phyloP scores from a whole-genome alignment of 2,888 invertebrate genomes.

The Orthosia cruda region DNA sequence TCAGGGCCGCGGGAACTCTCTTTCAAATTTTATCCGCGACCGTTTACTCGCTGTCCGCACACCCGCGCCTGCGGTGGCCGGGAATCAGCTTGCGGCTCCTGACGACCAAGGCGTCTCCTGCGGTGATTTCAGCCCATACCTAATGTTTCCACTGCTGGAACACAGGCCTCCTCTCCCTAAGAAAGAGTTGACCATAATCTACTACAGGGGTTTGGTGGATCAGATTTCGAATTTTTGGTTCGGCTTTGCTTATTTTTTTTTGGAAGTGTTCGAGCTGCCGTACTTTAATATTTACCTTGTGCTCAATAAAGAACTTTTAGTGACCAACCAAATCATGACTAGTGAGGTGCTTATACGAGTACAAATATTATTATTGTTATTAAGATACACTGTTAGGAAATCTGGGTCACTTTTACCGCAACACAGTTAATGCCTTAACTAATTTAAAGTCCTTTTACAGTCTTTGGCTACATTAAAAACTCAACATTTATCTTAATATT shows the following conservation, averaged over 20 bases:
- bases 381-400: neutral
- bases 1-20: too few relatives aligned
- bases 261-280: neutral
- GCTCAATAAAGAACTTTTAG: neutral
- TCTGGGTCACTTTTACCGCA: constrained; percentile 8
- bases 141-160: neutral
- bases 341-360: neutral
- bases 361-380: neutral
- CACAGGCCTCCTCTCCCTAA: neutral
- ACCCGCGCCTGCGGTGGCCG: too few relatives aligned
- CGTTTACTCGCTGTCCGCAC: too few relatives aligned
- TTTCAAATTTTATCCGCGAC: too few relatives aligned
- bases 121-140: neutral
- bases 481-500: neutral
- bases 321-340: neutral
- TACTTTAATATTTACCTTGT: neutral
- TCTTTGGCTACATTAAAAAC: neutral
- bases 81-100: too few relatives aligned
- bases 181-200: neutral
- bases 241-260: neutral
- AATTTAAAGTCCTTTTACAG: constrained; percentile 1
- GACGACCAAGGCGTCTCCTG: too few relatives aligned
- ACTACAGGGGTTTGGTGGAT: neutral
- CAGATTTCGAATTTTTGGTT: too few relatives aligned
- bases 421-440: neutral